These are phyloP conservation scores for Ceyx margarethae DNA, from an alignment of 2,113 vertebrate genomes.

Conservation along the genomic window DNA sequence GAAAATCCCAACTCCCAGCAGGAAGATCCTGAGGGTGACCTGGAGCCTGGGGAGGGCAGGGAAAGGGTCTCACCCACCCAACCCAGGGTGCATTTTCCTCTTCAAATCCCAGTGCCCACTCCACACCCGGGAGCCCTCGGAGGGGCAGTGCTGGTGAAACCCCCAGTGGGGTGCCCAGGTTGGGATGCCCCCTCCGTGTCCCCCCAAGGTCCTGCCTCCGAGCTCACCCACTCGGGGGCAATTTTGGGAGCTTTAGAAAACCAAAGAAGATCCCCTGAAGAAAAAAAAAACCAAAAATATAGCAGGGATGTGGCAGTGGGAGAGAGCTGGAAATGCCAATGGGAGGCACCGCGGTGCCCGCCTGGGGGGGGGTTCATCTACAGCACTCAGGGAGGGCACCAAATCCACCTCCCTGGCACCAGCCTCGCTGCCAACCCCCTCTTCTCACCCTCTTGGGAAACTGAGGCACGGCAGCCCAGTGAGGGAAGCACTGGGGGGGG, in stretches of 20 bases:
- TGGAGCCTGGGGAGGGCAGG: background rate
- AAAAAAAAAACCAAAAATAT: background rate
- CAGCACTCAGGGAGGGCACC: background rate
- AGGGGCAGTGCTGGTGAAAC: too few species aligned
- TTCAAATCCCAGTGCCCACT: too few species aligned
- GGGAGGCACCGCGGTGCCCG: background rate
- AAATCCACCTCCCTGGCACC: background rate
- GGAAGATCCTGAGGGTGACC: fast-evolving
- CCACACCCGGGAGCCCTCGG: too few species aligned
- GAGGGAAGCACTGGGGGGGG: background rate
- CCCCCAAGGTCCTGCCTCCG: background rate
- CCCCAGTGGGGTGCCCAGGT: too few species aligned
- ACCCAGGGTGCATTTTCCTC: too few species aligned
- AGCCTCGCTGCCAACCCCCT: fast-evolving
- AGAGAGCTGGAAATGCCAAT: background rate
- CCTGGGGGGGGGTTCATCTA: background rate
- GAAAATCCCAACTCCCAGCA: fast-evolving
- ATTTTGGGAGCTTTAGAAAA: background rate
- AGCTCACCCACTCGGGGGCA: too few species aligned
- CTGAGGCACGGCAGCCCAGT: background rate
- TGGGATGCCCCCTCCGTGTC: too few species aligned
- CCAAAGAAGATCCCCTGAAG: background rate
- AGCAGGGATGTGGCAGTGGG: background rate
- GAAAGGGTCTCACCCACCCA: background rate
- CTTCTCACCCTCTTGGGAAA: background rate